phyloP scores from a whole-genome alignment of 2,797 vertebrate genomes.

The Coregonus suidteri region DNA sequence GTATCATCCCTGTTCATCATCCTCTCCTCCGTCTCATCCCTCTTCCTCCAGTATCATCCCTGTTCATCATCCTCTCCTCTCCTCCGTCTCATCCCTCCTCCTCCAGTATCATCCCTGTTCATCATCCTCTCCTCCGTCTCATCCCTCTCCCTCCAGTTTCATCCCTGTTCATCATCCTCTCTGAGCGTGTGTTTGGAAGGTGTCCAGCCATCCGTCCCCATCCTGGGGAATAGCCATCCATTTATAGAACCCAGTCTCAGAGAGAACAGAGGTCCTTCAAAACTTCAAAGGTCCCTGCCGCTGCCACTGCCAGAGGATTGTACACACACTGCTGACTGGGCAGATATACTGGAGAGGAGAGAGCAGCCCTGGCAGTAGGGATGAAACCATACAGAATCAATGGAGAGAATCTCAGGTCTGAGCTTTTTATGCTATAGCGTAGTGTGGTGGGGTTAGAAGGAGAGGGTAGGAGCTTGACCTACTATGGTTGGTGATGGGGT shows the following conservation, averaged over 20 bases:
- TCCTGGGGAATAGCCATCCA: background rate
- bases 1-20: no score
- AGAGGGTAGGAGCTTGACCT: background rate
- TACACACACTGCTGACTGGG: background rate
- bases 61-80: no score
- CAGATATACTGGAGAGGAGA: background rate
- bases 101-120: no score
- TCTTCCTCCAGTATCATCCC: no score
- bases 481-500: no score
- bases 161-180: background rate
- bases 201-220: background rate
- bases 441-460: background rate
- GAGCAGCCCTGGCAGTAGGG: background rate
- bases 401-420: background rate
- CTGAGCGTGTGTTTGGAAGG: background rate
- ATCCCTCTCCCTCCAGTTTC: conserved; percentile 1
- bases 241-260: background rate
- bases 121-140: background rate
- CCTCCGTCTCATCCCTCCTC: background rate
- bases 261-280: background rate
- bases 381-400: background rate
- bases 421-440: background rate
- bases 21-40: no score
- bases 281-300: background rate
- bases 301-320: background rate